These are phyloP conservation scores for Caenorhabditis panamensis DNA, from an alignment of 2,888 invertebrate species.

Conservation along the genomic window DNA sequence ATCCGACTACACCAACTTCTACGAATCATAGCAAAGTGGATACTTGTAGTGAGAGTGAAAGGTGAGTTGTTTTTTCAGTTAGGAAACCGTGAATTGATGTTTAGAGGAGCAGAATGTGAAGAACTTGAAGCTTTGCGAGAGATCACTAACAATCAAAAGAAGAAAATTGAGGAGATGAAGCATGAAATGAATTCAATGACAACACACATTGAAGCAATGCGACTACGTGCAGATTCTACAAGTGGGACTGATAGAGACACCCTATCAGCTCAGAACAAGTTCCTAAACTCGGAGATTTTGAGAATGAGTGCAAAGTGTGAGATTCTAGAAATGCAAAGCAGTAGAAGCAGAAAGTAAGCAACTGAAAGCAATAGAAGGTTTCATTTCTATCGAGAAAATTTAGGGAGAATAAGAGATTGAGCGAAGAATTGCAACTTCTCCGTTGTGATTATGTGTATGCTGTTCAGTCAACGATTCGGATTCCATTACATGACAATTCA, in stretches of 20 bases:
- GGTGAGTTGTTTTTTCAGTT: conserved; percentile 20
- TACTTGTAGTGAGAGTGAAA: conserved; percentile 54
- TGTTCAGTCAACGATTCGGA: conserved; percentile 83
- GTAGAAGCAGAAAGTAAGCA: conserved; percentile 36
- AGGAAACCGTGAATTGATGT: too few species aligned
- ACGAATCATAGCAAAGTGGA: conserved; percentile 61
- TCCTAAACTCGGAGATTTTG: conserved; percentile 83
- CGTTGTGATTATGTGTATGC: conserved; percentile 75
- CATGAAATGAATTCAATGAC: conserved; percentile 68
- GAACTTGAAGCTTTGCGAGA: conserved; percentile 72
- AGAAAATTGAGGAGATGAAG: conserved; percentile 66
- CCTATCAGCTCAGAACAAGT: conserved; percentile 82
- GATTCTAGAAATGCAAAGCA: conserved; percentile 38
- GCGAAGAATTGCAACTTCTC: conserved; percentile 62
- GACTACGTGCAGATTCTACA: conserved; percentile 48
- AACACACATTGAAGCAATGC: conserved; percentile 64
- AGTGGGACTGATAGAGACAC: conserved; percentile 52
- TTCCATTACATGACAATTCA: conserved; percentile 82
- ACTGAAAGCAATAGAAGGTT: too few species aligned
- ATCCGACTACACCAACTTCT: conserved; percentile 57
- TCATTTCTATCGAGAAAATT: too few species aligned
- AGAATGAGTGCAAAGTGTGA: conserved; percentile 81
- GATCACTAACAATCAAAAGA: conserved; percentile 77
- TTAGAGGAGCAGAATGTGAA: conserved; percentile 56
- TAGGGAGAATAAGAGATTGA: conserved; percentile 53